phyloP scores from a whole-genome alignment of 1,140 invertebrate genomes.

The Drosophila gunungcola region DNA sequence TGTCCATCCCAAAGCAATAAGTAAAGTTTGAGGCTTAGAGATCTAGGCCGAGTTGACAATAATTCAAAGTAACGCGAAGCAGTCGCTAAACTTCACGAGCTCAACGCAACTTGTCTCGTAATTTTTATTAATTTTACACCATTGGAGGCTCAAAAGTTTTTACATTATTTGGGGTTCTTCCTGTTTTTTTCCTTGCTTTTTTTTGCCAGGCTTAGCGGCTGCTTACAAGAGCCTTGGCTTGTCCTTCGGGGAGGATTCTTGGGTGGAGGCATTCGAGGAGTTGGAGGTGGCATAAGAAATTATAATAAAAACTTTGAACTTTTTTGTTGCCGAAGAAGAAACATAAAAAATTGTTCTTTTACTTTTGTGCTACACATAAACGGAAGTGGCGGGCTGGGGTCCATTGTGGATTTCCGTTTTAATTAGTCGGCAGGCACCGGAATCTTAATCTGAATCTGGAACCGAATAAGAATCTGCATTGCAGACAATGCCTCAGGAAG shows the following conservation, averaged over 20 bases:
- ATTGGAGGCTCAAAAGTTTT: constrained; percentile 57
- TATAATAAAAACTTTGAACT: constrained; percentile 73
- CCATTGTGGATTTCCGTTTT: constrained; percentile 82
- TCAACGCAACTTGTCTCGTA: constrained; percentile 58
- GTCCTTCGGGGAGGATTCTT: constrained; percentile 46
- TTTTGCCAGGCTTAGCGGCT: constrained; percentile 57
- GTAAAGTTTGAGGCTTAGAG: not conserved
- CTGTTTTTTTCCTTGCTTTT: constrained; percentile 5
- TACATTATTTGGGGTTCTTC: constrained; percentile 39
- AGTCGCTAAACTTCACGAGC: constrained; percentile 58
- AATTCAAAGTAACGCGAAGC: constrained; percentile 48
- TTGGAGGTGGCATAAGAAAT: constrained; percentile 42
- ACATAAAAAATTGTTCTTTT: constrained; percentile 68
- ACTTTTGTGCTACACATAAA: constrained; percentile 74
- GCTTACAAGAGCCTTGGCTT: constrained; percentile 72
- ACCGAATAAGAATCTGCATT: constrained; percentile 68
- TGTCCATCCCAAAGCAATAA: constrained; percentile 2
- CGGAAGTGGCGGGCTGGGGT: constrained; percentile 59
- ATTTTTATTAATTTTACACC: constrained; percentile 81
- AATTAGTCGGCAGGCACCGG: constrained; percentile 77
- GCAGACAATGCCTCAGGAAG: constrained; percentile 45
- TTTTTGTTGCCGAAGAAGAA: constrained; percentile 47
- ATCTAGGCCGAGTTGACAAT: constrained; percentile 44
- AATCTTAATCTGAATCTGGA: constrained; percentile 62
- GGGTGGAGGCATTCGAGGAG: not conserved